Evolutionary conservation across 2,113 vertebrate species (phyloP), one percentile per base, ranked within the genome.

Genomic region (Bubo scandiacus): DNA sequence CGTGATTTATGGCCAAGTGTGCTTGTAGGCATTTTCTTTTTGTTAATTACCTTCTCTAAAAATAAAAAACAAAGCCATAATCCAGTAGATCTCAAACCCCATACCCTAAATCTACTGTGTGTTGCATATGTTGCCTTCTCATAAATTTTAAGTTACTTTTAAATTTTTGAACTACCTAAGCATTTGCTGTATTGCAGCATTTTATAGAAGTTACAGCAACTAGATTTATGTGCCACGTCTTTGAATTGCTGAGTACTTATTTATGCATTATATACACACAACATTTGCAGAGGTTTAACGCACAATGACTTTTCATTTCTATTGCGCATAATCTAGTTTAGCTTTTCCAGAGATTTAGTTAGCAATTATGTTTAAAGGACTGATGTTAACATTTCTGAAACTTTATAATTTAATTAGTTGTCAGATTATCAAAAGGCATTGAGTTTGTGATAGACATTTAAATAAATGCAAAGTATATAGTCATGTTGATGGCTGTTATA

Each of bases 321-420:
- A 79, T 97, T 75, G 91, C 34, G 12, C 93, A 96, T 93, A 94
- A 96, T 95, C 96, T 96, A 91, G 96, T 95, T 96, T 96, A 94
- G 88, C 94, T 95, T 95, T 96, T 96, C 86, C 79, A 97, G 95
- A 90, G 84, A 97, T 81, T 93, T 96, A 88, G 95, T 96, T 98
- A 88, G 91, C 93, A 95, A 96, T 68, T 95, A 96, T 94, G 88
- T 96, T 97, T 96, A 96, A 98, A 94, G 94, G 90, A 95, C 87
- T 96, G 95, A 87, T 97, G 93, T 95, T 97, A 97, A 92, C 90
- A 93, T 95, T 92, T 92, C 55, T 98, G 94, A 85, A 97, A 96
- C 95, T 97, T 97, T 97, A 95, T 97, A 98, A 98, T 97, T 97
- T 97, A 96, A 97, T 97, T 96, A 97, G 94, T 95, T 97, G 95